These are phyloP conservation scores for Psettodes erumei DNA, from an alignment of 2,113 vertebrate genomes.

Conservation along the genomic window DNA sequence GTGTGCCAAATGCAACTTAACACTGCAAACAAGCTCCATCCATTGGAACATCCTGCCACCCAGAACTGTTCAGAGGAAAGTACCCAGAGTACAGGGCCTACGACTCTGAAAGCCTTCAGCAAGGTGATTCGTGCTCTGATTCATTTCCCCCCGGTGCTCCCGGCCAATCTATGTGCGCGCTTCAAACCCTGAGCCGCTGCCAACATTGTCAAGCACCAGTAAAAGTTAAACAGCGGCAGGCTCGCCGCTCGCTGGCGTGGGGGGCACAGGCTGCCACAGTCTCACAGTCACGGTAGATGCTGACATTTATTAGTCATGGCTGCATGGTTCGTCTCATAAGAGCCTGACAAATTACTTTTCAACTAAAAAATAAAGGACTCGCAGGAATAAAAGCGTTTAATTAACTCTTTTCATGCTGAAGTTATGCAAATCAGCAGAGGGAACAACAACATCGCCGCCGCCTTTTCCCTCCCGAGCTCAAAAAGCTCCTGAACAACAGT, in stretches of 20 bases:
- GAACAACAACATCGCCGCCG: not conserved
- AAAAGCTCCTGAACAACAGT: not conserved
- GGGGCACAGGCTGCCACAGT: conserved; percentile 45
- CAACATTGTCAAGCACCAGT: conserved; percentile 70
- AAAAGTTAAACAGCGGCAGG: conserved; percentile 64
- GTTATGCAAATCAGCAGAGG: not conserved
- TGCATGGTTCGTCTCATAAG: conserved; percentile 51
- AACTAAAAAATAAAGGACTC: conserved; percentile 48
- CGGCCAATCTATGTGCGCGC: conserved; percentile 28
- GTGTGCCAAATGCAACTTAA: conserved; percentile 80
- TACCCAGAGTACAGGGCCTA: conserved; percentile 40
- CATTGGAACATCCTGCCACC: conserved; percentile 72
- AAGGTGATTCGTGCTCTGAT: conserved; percentile 56
- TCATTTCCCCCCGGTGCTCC: conserved; percentile 43
- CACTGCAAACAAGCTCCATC: conserved; percentile 74
- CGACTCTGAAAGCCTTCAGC: conserved; percentile 34
- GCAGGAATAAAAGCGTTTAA: conserved; percentile 12
- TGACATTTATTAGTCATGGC: conserved; percentile 69
- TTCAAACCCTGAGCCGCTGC: conserved; percentile 63
- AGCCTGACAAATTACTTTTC: conserved; percentile 61
- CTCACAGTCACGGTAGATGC: conserved; percentile 49
- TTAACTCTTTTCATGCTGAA: conserved; percentile 5
- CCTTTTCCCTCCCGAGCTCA: not conserved
- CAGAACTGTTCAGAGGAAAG: conserved; percentile 50
- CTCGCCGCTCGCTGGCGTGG: conserved; percentile 30